Base-by-base conservation (phyloP, 2,888 invertebrate genomes). In the Zygothrica quintamaculata region DNA sequence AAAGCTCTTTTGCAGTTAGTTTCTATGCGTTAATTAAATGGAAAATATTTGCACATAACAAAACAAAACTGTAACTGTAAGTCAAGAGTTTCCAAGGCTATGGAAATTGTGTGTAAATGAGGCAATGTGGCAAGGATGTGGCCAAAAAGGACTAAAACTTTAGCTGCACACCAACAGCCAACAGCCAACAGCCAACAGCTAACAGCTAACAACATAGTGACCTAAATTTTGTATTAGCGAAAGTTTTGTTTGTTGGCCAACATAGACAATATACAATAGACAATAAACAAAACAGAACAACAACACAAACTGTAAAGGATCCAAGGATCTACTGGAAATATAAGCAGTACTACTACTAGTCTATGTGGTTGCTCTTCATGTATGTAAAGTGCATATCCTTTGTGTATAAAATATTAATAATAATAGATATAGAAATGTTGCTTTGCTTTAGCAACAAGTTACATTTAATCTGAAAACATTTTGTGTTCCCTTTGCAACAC, bases 11-110 rank as follows among this genome's bases (percentile, higher is more conserved):
- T 42, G 48, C 64, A 62, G 66, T 59, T 61, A 70, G 69, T 72
- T 82, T 66, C 55, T 77, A 79, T 77, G 77, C 81, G 79, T 85
- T 82, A 85, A 82, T 82, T 82, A 82, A 82, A 82, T 77, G 82
- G 75, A 79, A 82, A 85, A 82, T 85, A 82, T 85, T 85, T 82
- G 73, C 80, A 80, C 70, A 73, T 58, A 74, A 69, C 73, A 62
- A n/a, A n/a, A 69, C 53, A 36, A 42, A 51, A 29, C 13, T 26
- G 25, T 40, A 51, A 29, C 13, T 26, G 25, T 40, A 11, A 12
- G 34, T 13, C 34, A 34, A 34, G 34, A 9, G 34, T 34, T 34
- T 3, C 15, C 7, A 11, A 29, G 25, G 16, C 6, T 13, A 13
- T 15, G 9, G 22, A 12, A 5, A 1, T n/a, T n/a, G n/a, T n/a